Evolutionary conservation across 1,140 invertebrate genomes (phyloP), one percentile per base, ranked within the genome.

Genomic region (Dufourea novaeangliae): DNA sequence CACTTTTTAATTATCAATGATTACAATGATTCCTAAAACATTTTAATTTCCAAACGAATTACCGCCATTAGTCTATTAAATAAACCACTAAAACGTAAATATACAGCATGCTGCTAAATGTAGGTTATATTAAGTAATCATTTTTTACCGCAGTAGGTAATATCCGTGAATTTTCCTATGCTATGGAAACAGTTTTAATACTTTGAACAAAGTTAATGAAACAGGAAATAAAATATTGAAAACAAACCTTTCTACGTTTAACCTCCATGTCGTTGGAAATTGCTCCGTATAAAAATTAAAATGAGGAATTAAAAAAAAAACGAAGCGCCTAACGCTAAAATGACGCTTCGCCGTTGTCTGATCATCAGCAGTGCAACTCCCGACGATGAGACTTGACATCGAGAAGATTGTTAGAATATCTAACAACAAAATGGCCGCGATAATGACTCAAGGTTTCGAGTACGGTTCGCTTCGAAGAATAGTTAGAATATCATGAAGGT

Each of bases 191-290:
- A n/a, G 27, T 34, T 66, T 6, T 39, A 75, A 67, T 66, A 46
- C 34, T 44, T 29, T 52, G 54, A 12, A 20, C 4, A 1, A 46
- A 46, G 14, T 37, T 39, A 12, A 59, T 32, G n/a, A 32, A 17
- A n/a, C 8, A 50, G 7, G 29, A 29, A 67, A 67, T 2, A 59
- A 69, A 67, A 46, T 59, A 27, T 5, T 73, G n/a, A 34, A 67
- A 74, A 77, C 75, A 34, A 71, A 77, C 75, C 75, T 77, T 71
- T 41, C 75, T 77, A 14, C 11, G 68, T 11, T 57, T 77, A 52
- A 77, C 34, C 27, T 77, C 68, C 75, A 77, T 77, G 5, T 22
- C 17, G 57, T 44, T n/a, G 11, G 32, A 32, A 68, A 39, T 29
- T 39, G 10, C 20, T 41, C 11, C 5, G 14, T 22, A 44, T 27